These are phyloP conservation scores for Drosophila peninsularis DNA, from an alignment of 2,888 invertebrate genomes.

Conservation along the genomic window DNA sequence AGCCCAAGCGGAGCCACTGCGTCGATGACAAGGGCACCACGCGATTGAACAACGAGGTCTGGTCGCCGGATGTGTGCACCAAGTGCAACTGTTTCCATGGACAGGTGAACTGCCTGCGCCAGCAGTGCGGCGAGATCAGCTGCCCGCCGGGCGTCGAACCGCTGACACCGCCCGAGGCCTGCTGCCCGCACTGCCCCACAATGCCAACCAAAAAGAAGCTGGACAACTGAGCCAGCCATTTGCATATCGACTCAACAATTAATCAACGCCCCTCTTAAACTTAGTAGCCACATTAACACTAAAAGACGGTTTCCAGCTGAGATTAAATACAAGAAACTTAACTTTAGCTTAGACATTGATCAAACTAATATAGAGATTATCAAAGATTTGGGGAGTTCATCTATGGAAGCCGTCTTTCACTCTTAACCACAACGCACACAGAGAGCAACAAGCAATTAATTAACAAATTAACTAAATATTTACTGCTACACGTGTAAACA, in stretches of 20 bases:
- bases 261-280: conserved; percentile 47
- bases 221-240: conserved; percentile 19
- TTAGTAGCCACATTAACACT: conserved; percentile 66
- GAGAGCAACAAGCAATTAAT: conserved; percentile 53
- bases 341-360: too few relatives aligned
- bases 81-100: conserved; percentile 85
- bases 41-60: conserved; percentile 85
- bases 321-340: background rate
- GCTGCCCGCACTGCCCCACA: conserved; percentile 84
- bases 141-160: conserved; percentile 82
- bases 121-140: conserved; percentile 83
- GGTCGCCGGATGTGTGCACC: conserved; percentile 85
- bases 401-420: conserved; percentile 23
- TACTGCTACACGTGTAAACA: conserved; percentile 77
- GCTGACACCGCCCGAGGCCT: conserved; percentile 83
- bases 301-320: conserved; percentile 27
- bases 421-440: conserved; percentile 53
- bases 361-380: background rate
- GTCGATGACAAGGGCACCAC: conserved; percentile 84
- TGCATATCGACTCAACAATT: conserved; percentile 73
- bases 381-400: background rate
- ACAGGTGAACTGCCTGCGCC: conserved; percentile 85
- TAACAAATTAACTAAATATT: conserved; percentile 60
- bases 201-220: conserved; percentile 38
- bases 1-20: conserved; percentile 82